Evolutionary conservation across 2,888 invertebrate genomes (phyloP).

Genomic region (Bruchidius siliquastri): DNA sequence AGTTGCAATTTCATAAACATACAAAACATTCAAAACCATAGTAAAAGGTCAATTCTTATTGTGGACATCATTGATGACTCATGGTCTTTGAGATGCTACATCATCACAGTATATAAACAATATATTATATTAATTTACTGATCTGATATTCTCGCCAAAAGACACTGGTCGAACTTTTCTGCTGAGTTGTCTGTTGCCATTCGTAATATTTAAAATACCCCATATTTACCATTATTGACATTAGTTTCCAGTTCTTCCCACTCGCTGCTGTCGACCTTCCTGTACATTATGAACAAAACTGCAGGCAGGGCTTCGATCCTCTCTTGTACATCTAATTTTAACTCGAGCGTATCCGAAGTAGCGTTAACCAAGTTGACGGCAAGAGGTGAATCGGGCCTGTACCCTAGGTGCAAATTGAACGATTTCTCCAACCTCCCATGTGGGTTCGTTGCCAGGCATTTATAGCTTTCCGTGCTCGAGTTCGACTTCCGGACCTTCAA

Average conservation of each 20-base stretch:
- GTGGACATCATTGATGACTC: too few relatives aligned
- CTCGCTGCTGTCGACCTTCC: conserved; percentile 22
- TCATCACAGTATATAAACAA: too few relatives aligned
- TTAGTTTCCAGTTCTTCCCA: conserved; percentile 14
- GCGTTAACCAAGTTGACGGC: conserved; percentile 31
- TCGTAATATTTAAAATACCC: too few relatives aligned
- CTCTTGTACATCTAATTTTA: conserved; percentile 35
- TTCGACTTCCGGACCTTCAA: conserved; percentile 40
- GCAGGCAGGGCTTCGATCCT: conserved; percentile 33
- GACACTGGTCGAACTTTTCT: too few relatives aligned
- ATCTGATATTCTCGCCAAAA: too few relatives aligned
- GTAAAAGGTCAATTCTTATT: too few relatives aligned
- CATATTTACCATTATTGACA: conserved; percentile 7
- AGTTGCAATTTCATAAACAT: too few relatives aligned
- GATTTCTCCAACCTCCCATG: conserved; percentile 50
- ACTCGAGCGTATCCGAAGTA: conserved; percentile 32
- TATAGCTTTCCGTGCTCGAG: conserved; percentile 50
- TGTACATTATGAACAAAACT: conserved; percentile 36
- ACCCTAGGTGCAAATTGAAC: conserved; percentile 51
- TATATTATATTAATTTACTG: too few relatives aligned
- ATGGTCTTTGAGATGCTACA: too few relatives aligned
- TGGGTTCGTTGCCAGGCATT: conserved; percentile 52
- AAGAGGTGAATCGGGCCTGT: conserved; percentile 51
- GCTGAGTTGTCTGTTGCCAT: too few relatives aligned
- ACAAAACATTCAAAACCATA: too few relatives aligned